These are phyloP conservation scores for Hemicordylus capensis DNA, from an alignment of 2,113 vertebrate species.

Conservation along the genomic window DNA sequence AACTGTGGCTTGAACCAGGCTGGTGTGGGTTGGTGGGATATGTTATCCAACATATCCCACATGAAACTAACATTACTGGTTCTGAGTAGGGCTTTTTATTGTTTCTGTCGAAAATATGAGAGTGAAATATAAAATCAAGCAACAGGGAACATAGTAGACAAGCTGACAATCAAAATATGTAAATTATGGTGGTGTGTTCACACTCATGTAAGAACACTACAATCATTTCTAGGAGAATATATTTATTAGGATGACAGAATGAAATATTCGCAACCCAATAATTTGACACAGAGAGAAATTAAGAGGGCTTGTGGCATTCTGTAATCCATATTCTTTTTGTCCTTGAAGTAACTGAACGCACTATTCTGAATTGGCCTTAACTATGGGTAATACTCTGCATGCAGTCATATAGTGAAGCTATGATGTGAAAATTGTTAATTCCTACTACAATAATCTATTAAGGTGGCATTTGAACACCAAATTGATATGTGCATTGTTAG, in stretches of 20 bases:
- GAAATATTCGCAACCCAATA: not conserved
- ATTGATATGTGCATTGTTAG: not conserved
- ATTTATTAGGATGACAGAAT: not conserved
- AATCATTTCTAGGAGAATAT: constrained; percentile 8
- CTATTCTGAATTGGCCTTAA: not conserved
- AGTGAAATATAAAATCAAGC: not conserved
- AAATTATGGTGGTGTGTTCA: not conserved
- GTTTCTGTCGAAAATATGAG: not conserved
- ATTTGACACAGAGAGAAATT: not conserved
- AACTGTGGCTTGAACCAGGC: not conserved
- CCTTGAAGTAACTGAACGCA: not conserved
- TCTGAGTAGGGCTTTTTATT: not conserved
- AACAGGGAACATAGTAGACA: not conserved
- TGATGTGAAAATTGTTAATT: not conserved
- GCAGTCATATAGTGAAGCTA: not conserved
- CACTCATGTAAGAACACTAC: not conserved
- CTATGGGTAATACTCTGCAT: not conserved
- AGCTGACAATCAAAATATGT: not conserved
- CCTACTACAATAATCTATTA: not conserved
- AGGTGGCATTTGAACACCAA: not conserved
- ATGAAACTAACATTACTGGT: not conserved
- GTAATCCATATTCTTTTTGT: not conserved
- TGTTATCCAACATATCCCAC: not conserved
- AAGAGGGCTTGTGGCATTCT: not conserved
- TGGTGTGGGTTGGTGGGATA: not conserved